phyloP scores from a whole-genome alignment of 2,888 invertebrate genomes.

The Apamea epomidion region DNA sequence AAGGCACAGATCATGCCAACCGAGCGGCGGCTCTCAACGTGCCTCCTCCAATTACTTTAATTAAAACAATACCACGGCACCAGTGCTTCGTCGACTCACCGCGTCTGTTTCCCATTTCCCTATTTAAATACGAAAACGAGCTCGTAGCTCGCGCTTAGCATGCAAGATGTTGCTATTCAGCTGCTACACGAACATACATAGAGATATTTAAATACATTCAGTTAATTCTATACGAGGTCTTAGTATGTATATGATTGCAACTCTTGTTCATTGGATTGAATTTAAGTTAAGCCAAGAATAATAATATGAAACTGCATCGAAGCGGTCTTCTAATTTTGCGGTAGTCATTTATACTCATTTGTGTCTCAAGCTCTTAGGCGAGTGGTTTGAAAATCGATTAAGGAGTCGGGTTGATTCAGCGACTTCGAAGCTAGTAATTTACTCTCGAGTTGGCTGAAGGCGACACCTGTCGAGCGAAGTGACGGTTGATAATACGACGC shows the following conservation, averaged over 20 bases:
- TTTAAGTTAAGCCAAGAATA: slow-evolving; percentile 49
- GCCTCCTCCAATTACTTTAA: slow-evolving; percentile 91
- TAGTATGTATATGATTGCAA: slow-evolving; percentile 38
- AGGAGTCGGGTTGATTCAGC: slow-evolving; percentile 88
- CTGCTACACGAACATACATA: slow-evolving; percentile 75
- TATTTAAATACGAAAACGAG: slow-evolving; percentile 90
- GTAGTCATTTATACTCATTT: slow-evolving; percentile 77
- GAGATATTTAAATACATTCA: slow-evolving; percentile 65
- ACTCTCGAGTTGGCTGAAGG: slow-evolving; percentile 90
- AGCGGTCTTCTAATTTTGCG: slow-evolving; percentile 63
- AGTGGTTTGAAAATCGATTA: slow-evolving; percentile 88
- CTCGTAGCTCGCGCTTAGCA: slow-evolving; percentile 85
- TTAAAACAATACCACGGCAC: slow-evolving; percentile 90
- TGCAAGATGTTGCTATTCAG: slow-evolving; percentile 86
- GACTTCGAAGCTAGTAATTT: slow-evolving; percentile 89
- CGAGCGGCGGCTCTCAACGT: slow-evolving; percentile 87
- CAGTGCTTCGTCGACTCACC: slow-evolving; percentile 88
- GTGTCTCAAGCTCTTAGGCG: slow-evolving; percentile 77
- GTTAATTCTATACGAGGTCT: slow-evolving; percentile 67
- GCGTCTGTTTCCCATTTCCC: slow-evolving; percentile 90
- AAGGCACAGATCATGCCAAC: slow-evolving; percentile 89
- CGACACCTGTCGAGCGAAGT: slow-evolving; percentile 89
- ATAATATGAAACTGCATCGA: slow-evolving; percentile 64
- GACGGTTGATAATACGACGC: slow-evolving; percentile 89
- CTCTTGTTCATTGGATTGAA: slow-evolving; percentile 13